A percentile compares a stretch with the other conserved stretches of the same genome.
phyloP scores from a whole-genome alignment of 2,888 invertebrate genomes.

The Agonopterix subpropinquella region DNA sequence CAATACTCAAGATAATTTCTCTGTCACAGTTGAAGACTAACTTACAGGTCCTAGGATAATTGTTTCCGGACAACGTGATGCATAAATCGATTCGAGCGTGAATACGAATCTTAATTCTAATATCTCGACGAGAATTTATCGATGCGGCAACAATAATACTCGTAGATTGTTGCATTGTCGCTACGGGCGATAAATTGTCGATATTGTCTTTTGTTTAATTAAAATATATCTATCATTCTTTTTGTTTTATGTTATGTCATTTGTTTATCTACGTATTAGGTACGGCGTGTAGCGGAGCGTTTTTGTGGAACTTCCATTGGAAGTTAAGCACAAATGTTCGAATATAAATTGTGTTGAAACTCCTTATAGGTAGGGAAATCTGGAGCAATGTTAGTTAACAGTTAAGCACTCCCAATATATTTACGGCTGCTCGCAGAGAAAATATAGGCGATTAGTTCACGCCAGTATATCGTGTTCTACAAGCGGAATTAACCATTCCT shows the following conservation, averaged over 20 bases:
- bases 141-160: constrained; percentile 40
- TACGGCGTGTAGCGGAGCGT: background rate
- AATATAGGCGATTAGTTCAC: constrained; percentile 14
- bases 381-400: too few species aligned
- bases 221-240: constrained; percentile 9
- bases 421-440: constrained; percentile 22
- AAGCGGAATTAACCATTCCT: too few species aligned
- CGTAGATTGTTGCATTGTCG: constrained; percentile 41
- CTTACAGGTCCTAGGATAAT: constrained; percentile 28
- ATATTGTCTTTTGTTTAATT: constrained; percentile 24
- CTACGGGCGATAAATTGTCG: constrained; percentile 36
- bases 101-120: constrained; percentile 41
- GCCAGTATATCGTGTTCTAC: too few species aligned
- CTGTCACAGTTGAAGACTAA: constrained; percentile 38
- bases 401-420: constrained; percentile 10
- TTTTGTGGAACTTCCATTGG: too few species aligned
- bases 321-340: too few species aligned
- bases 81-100: constrained; percentile 51
- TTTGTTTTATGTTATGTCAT: constrained; percentile 6
- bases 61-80: constrained; percentile 50
- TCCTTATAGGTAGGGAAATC: too few species aligned
- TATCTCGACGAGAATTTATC: constrained; percentile 40
- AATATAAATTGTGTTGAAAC: too few species aligned
- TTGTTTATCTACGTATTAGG: background rate
- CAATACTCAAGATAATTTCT: constrained; percentile 41